Conservation (phyloP, 92 coral and sea anemone genomes). For the Porites rus region DNA sequence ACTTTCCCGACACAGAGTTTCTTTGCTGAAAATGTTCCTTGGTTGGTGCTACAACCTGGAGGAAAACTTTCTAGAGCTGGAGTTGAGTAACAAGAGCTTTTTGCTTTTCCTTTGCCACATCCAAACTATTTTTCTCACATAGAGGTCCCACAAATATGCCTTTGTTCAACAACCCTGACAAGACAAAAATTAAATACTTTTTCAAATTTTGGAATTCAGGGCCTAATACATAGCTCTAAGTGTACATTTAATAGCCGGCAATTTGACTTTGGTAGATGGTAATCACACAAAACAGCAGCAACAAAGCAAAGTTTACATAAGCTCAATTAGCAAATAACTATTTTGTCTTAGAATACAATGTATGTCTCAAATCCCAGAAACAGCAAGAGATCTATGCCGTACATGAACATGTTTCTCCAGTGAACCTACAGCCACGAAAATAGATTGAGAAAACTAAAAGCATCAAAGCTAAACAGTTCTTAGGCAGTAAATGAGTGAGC, state of each 20-base stretch:
- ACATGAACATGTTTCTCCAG: too few relatives aligned
- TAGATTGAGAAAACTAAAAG: too few relatives aligned
- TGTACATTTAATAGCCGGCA: not conserved
- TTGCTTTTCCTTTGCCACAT: slow-evolving; percentile 29
- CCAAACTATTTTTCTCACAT: slow-evolving; percentile 19
- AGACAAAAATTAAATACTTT: too few relatives aligned
- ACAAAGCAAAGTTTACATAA: not conserved
- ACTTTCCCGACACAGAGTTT: slow-evolving; percentile 20
- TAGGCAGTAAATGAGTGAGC: too few relatives aligned
- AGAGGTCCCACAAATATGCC: slow-evolving; percentile 19
- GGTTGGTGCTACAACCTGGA: slow-evolving; percentile 30
- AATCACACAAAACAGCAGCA: not conserved
- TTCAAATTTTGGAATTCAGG: too few relatives aligned
- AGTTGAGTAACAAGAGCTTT: slow-evolving; percentile 33
- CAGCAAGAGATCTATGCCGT: too few relatives aligned
- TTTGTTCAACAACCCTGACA: slow-evolving; percentile 8
- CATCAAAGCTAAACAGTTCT: too few relatives aligned
- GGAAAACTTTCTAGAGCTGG: not conserved
- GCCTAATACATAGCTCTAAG: not conserved
- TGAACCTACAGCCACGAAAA: too few relatives aligned
- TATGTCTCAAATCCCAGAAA: not conserved
- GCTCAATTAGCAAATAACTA: not conserved
- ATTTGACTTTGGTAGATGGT: not conserved
- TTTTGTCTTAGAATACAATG: not conserved
- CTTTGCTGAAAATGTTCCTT: slow-evolving; percentile 55